Base-by-base conservation (phyloP, 2,113 vertebrate species). In the Condylura cristata region DNA sequence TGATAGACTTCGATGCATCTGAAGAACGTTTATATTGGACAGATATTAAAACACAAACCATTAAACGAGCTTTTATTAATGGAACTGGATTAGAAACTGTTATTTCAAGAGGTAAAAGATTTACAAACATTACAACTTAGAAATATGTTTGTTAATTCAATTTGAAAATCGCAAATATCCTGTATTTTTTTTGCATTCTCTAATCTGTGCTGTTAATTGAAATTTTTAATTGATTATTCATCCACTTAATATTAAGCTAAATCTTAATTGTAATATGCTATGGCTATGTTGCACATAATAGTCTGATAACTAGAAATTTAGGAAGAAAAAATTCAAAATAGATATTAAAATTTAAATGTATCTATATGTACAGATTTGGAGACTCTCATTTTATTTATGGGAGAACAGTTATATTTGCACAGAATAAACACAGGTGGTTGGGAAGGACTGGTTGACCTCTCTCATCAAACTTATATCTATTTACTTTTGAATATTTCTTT, bases 21-120 rank as follows among this genome's bases (percentile, higher is more conserved):
- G 99, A 99, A 89, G 99, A 99, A 82, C 98, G 99, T 85, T 98
- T 99, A 76, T 99, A 99, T 96, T 99, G 99, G 99, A 99, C 99
- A 16, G 99, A 99, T 89, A 98, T 99, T 96, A 99, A 99, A 97
- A 99, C 99, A 16, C 99, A 99, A 96, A 99, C 99, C 71, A 99
- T 99, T 96, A 99, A 99, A 94, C 98, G 99, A 17, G 99, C 99
- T 78, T 99, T 99, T 96, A 99, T 99, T 97, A 99, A 99, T 12
- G 99, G 99, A 18, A 99, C 99, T 44, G 98, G 98, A n/a, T 97
- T 99, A 83, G 99, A 99, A 98, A 99, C 99, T 17, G 99, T 99
- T 41, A 99, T 99, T 96, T 99, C 99, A 81, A 99, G 99, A 99
- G 99, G 99, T 99, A 98, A 96, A 84, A 20, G 8, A 79, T 26